phyloP scores from a whole-genome alignment of 1,140 invertebrate genomes.

The Anadara kagoshimensis region DNA sequence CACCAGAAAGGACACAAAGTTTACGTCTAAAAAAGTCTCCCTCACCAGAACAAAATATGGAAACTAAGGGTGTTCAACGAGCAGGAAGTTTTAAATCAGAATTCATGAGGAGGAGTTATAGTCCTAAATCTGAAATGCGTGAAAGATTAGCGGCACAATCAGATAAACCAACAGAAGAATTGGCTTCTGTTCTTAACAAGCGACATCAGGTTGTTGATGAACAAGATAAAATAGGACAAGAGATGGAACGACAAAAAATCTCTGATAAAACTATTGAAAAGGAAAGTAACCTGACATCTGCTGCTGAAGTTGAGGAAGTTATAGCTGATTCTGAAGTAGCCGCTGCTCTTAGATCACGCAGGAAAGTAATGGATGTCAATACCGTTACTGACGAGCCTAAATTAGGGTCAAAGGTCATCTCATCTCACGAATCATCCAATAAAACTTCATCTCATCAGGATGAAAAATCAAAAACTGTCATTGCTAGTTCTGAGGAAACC shows the following conservation, averaged over 20 bases:
- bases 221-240: slow-evolving; percentile 44
- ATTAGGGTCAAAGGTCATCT: background rate
- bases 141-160: slow-evolving; percentile 26
- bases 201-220: slow-evolving; percentile 45
- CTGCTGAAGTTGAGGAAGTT: slow-evolving; percentile 43
- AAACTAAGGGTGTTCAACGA: slow-evolving; percentile 39
- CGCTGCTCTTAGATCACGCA: slow-evolving; percentile 35
- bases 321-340: slow-evolving; percentile 47
- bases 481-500: background rate
- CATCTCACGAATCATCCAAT: slow-evolving; percentile 18
- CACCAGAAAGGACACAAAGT: slow-evolving; percentile 51
- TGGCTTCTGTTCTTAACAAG: slow-evolving; percentile 47
- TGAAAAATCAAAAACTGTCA: slow-evolving; percentile 1
- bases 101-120: slow-evolving; percentile 47
- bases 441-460: background rate
- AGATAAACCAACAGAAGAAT: slow-evolving; percentile 47
- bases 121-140: slow-evolving; percentile 37
- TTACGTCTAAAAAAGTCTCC: slow-evolving; percentile 31
- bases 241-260: slow-evolving; percentile 42
- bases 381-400: background rate
- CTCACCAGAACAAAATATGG: slow-evolving; percentile 14
- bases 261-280: slow-evolving; percentile 46
- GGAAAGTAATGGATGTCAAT: slow-evolving; percentile 44
- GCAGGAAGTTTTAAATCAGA: slow-evolving; percentile 53
- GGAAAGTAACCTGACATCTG: slow-evolving; percentile 18